Conservation (phyloP, 2,797 vertebrate genomes). For the Chrysocyon brachyurus region DNA sequence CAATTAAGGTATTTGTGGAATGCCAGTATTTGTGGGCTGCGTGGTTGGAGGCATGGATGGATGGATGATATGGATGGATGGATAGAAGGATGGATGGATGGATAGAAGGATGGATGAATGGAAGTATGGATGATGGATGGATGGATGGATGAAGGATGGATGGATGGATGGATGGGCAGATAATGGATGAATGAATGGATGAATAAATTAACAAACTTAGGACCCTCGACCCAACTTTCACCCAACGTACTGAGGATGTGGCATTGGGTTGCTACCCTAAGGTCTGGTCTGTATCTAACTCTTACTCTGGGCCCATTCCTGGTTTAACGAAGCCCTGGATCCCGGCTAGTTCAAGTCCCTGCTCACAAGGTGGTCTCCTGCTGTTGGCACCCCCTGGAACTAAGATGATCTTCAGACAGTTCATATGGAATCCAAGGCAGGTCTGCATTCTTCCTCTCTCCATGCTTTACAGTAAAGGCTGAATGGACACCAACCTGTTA, state of each 20-base stretch:
- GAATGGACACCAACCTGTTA: accelerated
- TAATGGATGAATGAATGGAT: not conserved
- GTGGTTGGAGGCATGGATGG: not conserved
- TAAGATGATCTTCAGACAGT: not conserved
- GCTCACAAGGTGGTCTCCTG: not conserved
- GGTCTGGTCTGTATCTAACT: accelerated
- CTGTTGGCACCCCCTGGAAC: accelerated
- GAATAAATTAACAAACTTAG: accelerated
- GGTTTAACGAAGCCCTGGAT: no score
- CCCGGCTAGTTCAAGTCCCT: not conserved
- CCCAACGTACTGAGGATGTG: accelerated
- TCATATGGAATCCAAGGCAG: accelerated
- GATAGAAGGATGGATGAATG: no score
- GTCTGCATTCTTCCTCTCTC: no score
- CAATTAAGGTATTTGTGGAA: no score
- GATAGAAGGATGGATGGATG: not conserved
- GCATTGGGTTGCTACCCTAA: accelerated
- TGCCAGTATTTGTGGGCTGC: no score
- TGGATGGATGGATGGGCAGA: not conserved
- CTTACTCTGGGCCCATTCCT: not conserved
- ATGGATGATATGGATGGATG: not conserved
- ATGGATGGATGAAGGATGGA: no score
- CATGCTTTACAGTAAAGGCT: not conserved
- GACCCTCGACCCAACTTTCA: accelerated
- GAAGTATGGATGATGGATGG: no score